These are phyloP conservation scores for Bombyx mandarina DNA, from an alignment of 1,140 invertebrate species.

Conservation along the genomic window DNA sequence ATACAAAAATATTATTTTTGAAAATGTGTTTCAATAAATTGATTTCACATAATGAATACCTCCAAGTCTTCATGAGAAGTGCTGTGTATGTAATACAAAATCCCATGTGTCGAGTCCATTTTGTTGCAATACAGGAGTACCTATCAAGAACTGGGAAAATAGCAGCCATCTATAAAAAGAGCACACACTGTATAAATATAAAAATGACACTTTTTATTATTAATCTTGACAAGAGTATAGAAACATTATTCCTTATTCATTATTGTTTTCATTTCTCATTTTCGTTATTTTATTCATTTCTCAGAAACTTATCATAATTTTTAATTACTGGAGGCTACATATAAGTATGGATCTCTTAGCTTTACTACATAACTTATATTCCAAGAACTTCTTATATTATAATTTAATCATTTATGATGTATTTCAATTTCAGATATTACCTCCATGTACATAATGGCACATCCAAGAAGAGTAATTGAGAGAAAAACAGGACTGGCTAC, in stretches of 20 bases:
- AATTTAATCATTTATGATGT: too few species aligned
- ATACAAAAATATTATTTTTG: neutral
- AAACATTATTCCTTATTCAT: too few species aligned
- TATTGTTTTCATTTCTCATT: too few species aligned
- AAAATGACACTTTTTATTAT: too few species aligned
- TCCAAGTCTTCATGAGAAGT: slow-evolving; percentile 93
- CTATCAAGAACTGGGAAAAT: slow-evolving; percentile 88
- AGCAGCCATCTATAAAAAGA: slow-evolving; percentile 83
- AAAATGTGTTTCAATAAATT: neutral
- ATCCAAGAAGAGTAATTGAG: slow-evolving; percentile 87
- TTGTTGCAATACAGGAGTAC: slow-evolving; percentile 88
- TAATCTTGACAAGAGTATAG: too few species aligned
- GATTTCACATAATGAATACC: slow-evolving; percentile 66
- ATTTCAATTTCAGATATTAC: slow-evolving; percentile 59
- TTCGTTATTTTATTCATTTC: too few species aligned
- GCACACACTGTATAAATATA: neutral
- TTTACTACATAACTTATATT: too few species aligned
- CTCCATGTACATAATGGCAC: slow-evolving; percentile 92
- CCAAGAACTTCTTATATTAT: too few species aligned
- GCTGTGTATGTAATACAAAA: slow-evolving; percentile 94
- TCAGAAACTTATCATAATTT: too few species aligned
- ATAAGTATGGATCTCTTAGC: too few species aligned
- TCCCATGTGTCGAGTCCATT: slow-evolving; percentile 92
- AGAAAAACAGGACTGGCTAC: slow-evolving; percentile 92
- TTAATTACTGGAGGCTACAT: too few species aligned